Conservation (phyloP, 2,797 vertebrate genomes). For the Eleutherodactylus coqui region DNA sequence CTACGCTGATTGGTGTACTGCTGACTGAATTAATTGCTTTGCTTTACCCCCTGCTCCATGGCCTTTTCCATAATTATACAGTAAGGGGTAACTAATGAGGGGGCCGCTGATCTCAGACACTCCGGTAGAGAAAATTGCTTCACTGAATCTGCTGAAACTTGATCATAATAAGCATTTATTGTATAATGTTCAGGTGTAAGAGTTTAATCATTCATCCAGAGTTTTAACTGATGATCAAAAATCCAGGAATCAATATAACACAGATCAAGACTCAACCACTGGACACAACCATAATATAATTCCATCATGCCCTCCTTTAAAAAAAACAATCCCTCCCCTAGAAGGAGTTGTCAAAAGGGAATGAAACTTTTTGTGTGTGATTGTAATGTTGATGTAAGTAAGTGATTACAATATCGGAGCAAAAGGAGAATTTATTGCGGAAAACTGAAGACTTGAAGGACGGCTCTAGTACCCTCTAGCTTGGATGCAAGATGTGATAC, state of each 20-base stretch:
- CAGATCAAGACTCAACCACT: no score
- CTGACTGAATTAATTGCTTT: conserved; percentile 30
- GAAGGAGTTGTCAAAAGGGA: no score
- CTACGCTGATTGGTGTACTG: conserved; percentile 12
- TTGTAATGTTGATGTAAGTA: no score
- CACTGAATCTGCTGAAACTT: not conserved
- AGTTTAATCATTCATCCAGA: not conserved
- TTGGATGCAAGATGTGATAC: no score
- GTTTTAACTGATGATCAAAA: not conserved
- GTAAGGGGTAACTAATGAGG: conserved; percentile 10
- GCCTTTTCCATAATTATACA: conserved; percentile 26
- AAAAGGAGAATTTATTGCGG: no score
- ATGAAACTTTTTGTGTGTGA: no score
- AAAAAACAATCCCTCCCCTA: no score
- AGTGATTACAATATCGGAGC: no score
- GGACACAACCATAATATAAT: no score
- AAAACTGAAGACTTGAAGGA: no score
- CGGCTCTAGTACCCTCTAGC: no score
- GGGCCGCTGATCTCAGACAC: not conserved
- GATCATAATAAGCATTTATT: not conserved
- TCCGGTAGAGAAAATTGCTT: not conserved
- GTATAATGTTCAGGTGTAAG: not conserved
- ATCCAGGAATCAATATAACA: not conserved
- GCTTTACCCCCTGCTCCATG: not conserved
- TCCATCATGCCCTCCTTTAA: no score